A percentile compares a stretch with the other conserved stretches of the same genome.
Evolutionary conservation across 2,113 vertebrate species (phyloP).

Genomic region (Etheostoma spectabile): DNA sequence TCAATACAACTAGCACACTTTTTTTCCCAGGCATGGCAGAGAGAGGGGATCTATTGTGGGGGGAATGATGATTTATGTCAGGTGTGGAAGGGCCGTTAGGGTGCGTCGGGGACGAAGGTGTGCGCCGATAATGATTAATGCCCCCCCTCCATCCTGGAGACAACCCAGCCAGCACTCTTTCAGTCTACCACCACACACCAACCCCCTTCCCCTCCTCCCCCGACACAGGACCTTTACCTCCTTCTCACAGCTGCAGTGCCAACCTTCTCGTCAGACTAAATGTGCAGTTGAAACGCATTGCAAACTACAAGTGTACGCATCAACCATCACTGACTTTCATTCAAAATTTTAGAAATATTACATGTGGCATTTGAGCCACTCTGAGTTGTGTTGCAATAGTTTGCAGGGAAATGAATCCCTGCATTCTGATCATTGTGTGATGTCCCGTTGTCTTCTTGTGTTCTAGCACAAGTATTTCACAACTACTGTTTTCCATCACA

Average conservation of each 20-base stretch:
- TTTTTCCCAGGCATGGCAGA: slow-evolving; percentile 92
- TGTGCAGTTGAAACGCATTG: not conserved
- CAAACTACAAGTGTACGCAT: not conserved
- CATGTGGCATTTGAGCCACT: not conserved
- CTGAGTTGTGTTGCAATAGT: not conserved
- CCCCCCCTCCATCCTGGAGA: slow-evolving; percentile 82
- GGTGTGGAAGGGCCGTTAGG: slow-evolving; percentile 92
- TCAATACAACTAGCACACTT: slow-evolving; percentile 98
- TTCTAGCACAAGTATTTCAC: too few relatives aligned
- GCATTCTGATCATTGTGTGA: not conserved
- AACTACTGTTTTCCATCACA: too few relatives aligned
- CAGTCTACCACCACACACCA: slow-evolving; percentile 46
- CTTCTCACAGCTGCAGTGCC: slow-evolving; percentile 10
- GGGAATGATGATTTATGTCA: slow-evolving; percentile 99
- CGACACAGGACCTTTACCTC: slow-evolving; percentile 43
- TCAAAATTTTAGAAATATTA: not conserved
- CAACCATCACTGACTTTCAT: not conserved
- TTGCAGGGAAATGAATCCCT: not conserved
- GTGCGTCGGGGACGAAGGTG: slow-evolving; percentile 92
- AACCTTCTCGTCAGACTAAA: slow-evolving; percentile 2
- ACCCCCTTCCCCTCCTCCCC: slow-evolving; percentile 6
- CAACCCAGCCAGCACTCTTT: slow-evolving; percentile 67
- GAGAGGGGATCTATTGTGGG: slow-evolving; percentile 96
- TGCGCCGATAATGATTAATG: slow-evolving; percentile 99
- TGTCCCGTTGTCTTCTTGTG: too few relatives aligned